Percentiles rank a stretch among this genome's conserved stretches.
Conservation (phyloP, 2,113 vertebrate genomes). For the Axis porcinus region DNA sequence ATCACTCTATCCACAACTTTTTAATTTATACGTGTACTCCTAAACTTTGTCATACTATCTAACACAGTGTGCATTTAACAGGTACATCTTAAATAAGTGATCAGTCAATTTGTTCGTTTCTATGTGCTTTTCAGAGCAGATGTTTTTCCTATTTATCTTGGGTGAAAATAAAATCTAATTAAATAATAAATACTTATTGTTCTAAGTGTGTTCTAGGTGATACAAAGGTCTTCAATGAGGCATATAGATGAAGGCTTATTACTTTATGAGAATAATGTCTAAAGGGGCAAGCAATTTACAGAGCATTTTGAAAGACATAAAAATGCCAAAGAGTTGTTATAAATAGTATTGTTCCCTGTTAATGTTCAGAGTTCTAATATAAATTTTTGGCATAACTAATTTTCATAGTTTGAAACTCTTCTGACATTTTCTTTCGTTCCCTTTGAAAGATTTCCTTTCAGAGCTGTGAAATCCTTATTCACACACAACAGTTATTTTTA, state of each 20-base stretch:
- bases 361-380: neutral
- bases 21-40: neutral
- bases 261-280: neutral
- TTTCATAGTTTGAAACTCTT: neutral
- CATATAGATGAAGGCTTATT: neutral
- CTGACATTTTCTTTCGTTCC: neutral
- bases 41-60: neutral
- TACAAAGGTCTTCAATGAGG: neutral
- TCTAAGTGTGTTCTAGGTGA: neutral
- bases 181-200: neutral
- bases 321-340: neutral
- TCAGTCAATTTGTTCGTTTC: neutral
- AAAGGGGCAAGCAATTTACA: neutral
- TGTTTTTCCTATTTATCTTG: neutral
- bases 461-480: neutral
- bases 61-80: neutral
- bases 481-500: neutral
- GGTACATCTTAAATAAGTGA: neutral
- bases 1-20: neutral
- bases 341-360: neutral
- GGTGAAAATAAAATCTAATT: neutral
- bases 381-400: neutral
- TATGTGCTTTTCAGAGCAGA: neutral
- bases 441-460: neutral
- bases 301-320: neutral